Base-by-base conservation (phyloP, 1,140 invertebrate species). In the Drosophila obscura region DNA sequence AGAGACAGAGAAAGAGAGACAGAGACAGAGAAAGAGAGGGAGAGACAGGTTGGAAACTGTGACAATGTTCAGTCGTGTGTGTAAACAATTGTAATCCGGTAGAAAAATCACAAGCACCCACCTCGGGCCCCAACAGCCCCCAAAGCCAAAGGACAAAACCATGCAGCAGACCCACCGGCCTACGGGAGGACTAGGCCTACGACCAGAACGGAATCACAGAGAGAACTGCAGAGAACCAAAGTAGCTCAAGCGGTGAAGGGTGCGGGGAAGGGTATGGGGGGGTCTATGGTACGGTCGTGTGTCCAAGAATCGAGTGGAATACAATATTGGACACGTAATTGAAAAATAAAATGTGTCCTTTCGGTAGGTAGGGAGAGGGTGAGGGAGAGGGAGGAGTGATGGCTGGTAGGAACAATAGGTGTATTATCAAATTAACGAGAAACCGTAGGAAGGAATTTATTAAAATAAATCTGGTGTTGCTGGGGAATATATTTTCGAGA, bases 61-160 rank as follows among this genome's bases (percentile, higher is more conserved):
- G 67, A 84, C 80, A 84, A 84, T 84, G 80, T 84, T 83, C 80
- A 84, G 59, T 84, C 80, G 80, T 84, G 80, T 84, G 81, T 84
- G 80, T 84, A 80, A 84, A 84, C 80, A 84, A 84, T 84, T 84
- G 80, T 84, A 84, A 84, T 80, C 80, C 80, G 80, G 80, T 84
- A 84, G 80, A 84, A 77, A 84, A 84, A 84, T 84, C 80, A 84
- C 80, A 84, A 77, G 73, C 77, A 71, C 59, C 60, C 64, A 52
- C 22, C 22, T 24, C 26, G 1, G 31, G 31, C 31, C 31, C 31
- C 31, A 11, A 15, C 45, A 59, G 48, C 39, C 43, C 43, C 19
- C 51, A 55, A 52, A 59, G 52, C 62, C 51, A 79, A 55, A 59
- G 62, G 58, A 78, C 55, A 57, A 80, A 80, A 56, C 31, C 60